These are phyloP conservation scores for Henricia sp. DNA, from an alignment of 53 echinoderm and acorn worm genomes.

Conservation along the genomic window DNA sequence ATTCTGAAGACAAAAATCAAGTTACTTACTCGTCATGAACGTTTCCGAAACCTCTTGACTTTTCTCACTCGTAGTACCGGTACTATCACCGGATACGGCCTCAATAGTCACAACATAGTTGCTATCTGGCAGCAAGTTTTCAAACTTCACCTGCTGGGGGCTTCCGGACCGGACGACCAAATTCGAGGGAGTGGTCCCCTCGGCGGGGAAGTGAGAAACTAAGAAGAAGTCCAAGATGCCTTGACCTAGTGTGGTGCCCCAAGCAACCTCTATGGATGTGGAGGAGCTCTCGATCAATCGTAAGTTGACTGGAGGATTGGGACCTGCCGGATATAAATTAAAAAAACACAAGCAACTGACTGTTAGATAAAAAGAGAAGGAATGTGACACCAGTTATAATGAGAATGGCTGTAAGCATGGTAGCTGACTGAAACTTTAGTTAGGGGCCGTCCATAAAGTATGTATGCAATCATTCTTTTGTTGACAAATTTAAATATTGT, in stretches of 20 bases:
- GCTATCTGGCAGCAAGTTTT: constrained; percentile 29
- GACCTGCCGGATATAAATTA: constrained; percentile 5
- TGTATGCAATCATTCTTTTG: no score
- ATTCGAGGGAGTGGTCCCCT: background rate
- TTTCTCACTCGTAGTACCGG: background rate
- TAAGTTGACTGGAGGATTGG: constrained; percentile 18
- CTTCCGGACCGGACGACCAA: background rate
- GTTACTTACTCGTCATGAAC: constrained; percentile 25
- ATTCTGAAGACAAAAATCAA: no score
- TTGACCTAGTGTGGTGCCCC: background rate
- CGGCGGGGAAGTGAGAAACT: constrained; percentile 26
- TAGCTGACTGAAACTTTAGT: no score
- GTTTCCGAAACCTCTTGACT: constrained; percentile 10
- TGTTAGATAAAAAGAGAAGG: no score
- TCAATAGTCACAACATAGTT: constrained; percentile 47
- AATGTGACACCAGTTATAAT: no score
- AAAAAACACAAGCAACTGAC: no score
- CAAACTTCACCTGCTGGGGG: constrained; percentile 24
- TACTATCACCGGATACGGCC: background rate
- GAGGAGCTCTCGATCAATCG: background rate
- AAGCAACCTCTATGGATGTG: constrained; percentile 22
- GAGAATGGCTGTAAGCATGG: no score
- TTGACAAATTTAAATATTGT: no score
- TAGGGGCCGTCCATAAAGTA: no score
- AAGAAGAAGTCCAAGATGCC: constrained; percentile 23